Conservation (phyloP, 2,113 vertebrate species). For the Patagioenas fasciata region DNA sequence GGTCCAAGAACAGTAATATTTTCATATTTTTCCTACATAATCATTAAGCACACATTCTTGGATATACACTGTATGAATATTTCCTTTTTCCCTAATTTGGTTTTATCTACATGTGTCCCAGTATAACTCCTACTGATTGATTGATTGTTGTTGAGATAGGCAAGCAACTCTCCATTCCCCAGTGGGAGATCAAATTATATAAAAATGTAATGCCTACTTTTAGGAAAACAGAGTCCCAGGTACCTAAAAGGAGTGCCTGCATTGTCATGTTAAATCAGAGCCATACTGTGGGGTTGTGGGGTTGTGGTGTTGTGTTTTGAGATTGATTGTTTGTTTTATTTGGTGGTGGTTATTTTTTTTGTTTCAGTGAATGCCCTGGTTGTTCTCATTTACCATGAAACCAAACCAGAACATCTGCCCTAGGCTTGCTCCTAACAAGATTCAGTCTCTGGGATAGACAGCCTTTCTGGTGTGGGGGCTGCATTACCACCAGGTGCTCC, state of each 20-base stretch:
- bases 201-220: not conserved
- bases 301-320: too few relatives aligned
- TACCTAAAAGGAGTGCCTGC: not conserved
- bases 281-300: too few relatives aligned
- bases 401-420: not conserved
- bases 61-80: not conserved
- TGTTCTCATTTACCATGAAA: not conserved
- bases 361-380: not conserved
- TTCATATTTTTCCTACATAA: not conserved
- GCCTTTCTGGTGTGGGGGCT: accelerated
- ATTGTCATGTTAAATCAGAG: not conserved
- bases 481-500: not conserved
- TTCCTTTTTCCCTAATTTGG: not conserved
- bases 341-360: not conserved
- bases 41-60: not conserved
- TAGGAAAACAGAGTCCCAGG: not conserved
- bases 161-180: not conserved
- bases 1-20: not conserved
- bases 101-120: not conserved
- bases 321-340: too few relatives aligned
- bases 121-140: not conserved
- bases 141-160: not conserved
- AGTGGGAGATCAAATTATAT: not conserved
- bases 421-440: not conserved
- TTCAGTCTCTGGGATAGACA: not conserved